Evolutionary conservation across 2,113 vertebrate genomes (phyloP), one percentile per base, ranked within the genome.

Genomic region (Spermophilus dauricus): DNA sequence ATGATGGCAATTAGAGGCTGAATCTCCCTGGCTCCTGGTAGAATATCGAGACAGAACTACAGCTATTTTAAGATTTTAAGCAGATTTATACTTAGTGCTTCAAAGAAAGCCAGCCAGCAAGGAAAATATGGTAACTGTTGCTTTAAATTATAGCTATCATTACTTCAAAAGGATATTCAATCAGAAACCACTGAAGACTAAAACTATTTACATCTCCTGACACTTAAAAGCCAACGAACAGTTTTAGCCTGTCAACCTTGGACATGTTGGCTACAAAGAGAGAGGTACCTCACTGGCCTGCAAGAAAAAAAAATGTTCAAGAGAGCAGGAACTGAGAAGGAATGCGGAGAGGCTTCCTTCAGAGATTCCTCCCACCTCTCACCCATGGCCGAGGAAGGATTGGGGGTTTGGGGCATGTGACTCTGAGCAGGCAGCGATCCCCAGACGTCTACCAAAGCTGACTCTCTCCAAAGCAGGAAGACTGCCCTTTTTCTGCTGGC

Each of bases 121-220:
- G 97, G 98, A 99, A 99, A 99, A 99, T 99, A 98, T 99, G 99
- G 98, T 98, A 99, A 99, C 98, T 99, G 99, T 99, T 99, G 98
- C 98, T 99, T 99, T 99, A 99, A 99, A 99, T 99, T 99, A 99
- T 98, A 98, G 98, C 98, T 99, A 99, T 99, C 98, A 98, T 99
- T 98, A 99, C 98, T 99, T 99, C 99, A 99, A 99, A 99, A 99
- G 98, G 98, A 97, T 98, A 98, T 98, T 99, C 98, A 98, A 98
- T 99, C 98, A 99, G 98, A 99, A 98, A 98, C 98, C 98, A 98
- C 98, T 96, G 98, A 98, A 98, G 97, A 98, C 97, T 97, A 98
- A 98, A 98, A 98, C 97, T 98, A 99, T 98, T 99, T 98, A 98
- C 98, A 97, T 98, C 98, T 98, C 97, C 98, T 98, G 98, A 98